Conservation (phyloP, 2,113 vertebrate genomes). For the Pomatostomus ruficeps region DNA sequence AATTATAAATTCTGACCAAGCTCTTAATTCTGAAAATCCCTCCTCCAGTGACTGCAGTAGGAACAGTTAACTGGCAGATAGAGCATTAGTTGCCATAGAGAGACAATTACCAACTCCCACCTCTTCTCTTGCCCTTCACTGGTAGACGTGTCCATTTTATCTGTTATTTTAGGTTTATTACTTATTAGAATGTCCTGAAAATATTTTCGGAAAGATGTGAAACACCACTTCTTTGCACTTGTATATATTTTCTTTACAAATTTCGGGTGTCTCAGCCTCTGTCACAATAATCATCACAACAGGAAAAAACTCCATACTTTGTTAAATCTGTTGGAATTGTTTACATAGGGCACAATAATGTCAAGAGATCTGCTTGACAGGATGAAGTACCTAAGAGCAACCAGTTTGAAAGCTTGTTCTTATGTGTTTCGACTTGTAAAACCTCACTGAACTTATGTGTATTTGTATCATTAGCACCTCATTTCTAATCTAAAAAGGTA, state of each 20-base stretch:
- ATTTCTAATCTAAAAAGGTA: constrained; percentile 55
- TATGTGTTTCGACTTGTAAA: constrained; percentile 46
- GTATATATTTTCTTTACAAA: background rate
- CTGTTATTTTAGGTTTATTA: background rate
- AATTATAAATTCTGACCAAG: constrained; percentile 17
- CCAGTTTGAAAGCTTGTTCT: constrained; percentile 67
- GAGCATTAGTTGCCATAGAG: background rate
- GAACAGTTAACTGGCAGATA: background rate
- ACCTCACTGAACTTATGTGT: background rate
- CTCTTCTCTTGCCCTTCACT: background rate
- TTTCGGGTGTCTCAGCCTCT: background rate
- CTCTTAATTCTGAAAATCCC: constrained; percentile 30
- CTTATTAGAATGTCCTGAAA: background rate
- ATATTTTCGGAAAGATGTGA: background rate
- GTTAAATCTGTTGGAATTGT: background rate
- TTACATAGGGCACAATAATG: background rate
- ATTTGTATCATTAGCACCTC: constrained; percentile 49
- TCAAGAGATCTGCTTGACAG: constrained; percentile 22
- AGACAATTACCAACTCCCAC: background rate
- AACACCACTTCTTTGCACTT: background rate
- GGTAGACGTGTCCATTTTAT: background rate
- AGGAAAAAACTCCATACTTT: background rate
- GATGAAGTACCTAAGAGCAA: constrained; percentile 39
- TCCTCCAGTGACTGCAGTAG: background rate
- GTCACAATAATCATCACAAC: background rate